These are phyloP conservation scores for Papilio glaucus DNA, from an alignment of 1,140 invertebrate genomes.

Conservation along the genomic window DNA sequence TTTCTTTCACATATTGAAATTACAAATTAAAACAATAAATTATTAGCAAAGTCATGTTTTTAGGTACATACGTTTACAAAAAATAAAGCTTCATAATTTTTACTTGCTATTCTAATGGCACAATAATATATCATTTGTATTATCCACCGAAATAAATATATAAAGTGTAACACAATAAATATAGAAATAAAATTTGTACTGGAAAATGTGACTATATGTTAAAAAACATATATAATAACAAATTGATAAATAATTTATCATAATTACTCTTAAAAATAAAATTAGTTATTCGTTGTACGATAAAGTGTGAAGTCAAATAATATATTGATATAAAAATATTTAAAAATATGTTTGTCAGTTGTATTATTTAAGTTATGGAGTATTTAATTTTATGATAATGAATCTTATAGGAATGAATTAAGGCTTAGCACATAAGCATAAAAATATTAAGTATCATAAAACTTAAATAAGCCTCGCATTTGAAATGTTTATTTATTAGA, in stretches of 20 bases:
- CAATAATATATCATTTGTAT: background rate
- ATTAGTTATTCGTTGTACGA: background rate
- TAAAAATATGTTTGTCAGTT: too few relatives aligned
- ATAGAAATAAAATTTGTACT: slow-evolving; percentile 12
- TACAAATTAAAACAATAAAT: background rate
- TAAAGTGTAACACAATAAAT: background rate
- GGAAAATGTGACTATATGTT: background rate
- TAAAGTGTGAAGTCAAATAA: background rate
- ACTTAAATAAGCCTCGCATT: background rate
- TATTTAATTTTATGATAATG: slow-evolving; percentile 3
- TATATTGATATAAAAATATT: slow-evolving; percentile 4
- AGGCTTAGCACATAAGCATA: slow-evolving; percentile 20
- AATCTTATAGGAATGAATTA: slow-evolving; percentile 23
- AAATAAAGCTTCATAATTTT: slow-evolving; percentile 24
- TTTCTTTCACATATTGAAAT: background rate
- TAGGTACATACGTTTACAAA: slow-evolving; percentile 33
- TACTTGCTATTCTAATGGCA: slow-evolving; percentile 2
- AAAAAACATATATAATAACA: background rate
- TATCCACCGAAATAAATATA: background rate
- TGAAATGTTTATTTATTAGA: background rate
- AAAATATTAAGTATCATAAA: slow-evolving; percentile 27
- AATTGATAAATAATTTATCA: background rate
- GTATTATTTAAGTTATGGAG: too few relatives aligned
- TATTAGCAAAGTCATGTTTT: slow-evolving; percentile 21
- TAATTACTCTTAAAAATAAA: background rate